phyloP scores from a whole-genome alignment of 2,113 vertebrate species.

The Callipepla squamata region DNA sequence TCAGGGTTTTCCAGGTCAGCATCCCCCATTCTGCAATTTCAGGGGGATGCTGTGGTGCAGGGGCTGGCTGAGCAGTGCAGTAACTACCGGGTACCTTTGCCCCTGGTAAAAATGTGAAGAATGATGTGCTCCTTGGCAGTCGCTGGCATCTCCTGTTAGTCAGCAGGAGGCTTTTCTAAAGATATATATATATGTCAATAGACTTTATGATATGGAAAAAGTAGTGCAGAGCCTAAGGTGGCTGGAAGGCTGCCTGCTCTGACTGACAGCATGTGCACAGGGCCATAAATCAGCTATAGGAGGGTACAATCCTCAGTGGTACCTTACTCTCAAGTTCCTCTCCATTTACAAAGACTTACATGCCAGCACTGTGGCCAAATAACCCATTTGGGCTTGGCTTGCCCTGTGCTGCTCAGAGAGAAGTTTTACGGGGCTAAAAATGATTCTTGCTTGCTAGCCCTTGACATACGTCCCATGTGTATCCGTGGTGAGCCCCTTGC shows the following conservation, averaged over 20 bases:
- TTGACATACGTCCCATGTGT: background rate
- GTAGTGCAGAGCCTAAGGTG: constrained; percentile 49
- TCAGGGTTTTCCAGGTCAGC: background rate
- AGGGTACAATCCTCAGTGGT: constrained; percentile 59
- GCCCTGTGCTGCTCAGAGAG: constrained; percentile 24
- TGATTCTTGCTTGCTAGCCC: background rate
- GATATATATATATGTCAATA: constrained; percentile 33
- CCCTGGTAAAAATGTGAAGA: background rate
- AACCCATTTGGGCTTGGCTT: constrained; percentile 62
- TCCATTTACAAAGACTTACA: constrained; percentile 67
- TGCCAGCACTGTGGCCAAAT: constrained; percentile 55
- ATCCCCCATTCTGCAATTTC: background rate
- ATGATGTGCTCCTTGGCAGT: background rate
- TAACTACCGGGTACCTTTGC: background rate
- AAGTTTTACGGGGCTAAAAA: constrained; percentile 15
- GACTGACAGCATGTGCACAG: constrained; percentile 48
- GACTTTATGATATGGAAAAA: constrained; percentile 62
- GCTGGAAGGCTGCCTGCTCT: constrained; percentile 43
- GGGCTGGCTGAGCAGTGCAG: accelerated
- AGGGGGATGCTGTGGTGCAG: background rate
- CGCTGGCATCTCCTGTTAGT: background rate
- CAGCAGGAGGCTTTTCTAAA: constrained; percentile 3
- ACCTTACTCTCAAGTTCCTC: constrained; percentile 69
- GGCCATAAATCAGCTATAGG: constrained; percentile 58
- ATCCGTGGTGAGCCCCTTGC: background rate